Conservation (phyloP, 2,113 vertebrate species). For the Pomatostomus ruficeps region DNA sequence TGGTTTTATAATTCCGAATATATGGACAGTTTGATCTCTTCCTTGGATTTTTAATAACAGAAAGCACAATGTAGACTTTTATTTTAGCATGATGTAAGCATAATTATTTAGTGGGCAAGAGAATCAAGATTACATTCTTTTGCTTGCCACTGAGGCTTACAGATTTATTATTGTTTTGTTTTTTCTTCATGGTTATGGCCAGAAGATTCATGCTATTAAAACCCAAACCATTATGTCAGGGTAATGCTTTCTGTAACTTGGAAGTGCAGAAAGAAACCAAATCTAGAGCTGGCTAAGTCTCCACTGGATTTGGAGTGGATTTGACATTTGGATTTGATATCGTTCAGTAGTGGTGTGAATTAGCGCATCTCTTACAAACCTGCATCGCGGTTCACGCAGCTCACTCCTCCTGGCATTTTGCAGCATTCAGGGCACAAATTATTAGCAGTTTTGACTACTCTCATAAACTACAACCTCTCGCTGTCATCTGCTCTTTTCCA, state of each 20-base stretch:
- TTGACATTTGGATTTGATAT: background rate
- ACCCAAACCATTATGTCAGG: background rate
- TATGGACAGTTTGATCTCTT: background rate
- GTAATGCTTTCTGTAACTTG: background rate
- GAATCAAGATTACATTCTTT: background rate
- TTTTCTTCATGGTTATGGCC: background rate
- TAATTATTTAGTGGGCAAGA: background rate
- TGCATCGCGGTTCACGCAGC: background rate
- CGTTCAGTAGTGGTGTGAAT: background rate
- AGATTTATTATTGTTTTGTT: background rate
- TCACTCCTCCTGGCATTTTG: background rate
- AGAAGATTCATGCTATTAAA: background rate
- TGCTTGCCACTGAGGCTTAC: background rate
- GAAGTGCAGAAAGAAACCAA: background rate
- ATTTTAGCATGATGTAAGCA: conserved; percentile 32
- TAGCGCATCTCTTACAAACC: background rate
- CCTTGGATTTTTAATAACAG: conserved; percentile 11
- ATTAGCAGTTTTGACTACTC: background rate
- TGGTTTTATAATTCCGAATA: conserved; percentile 20
- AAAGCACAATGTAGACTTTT: background rate
- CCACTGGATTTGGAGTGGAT: background rate
- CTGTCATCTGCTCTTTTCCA: background rate
- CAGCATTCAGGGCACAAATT: background rate
- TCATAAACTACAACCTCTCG: background rate
- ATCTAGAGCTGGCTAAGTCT: background rate